Evolutionary conservation across 2,797 vertebrate genomes (phyloP).

Genomic region (Anguilla obscura): DNA sequence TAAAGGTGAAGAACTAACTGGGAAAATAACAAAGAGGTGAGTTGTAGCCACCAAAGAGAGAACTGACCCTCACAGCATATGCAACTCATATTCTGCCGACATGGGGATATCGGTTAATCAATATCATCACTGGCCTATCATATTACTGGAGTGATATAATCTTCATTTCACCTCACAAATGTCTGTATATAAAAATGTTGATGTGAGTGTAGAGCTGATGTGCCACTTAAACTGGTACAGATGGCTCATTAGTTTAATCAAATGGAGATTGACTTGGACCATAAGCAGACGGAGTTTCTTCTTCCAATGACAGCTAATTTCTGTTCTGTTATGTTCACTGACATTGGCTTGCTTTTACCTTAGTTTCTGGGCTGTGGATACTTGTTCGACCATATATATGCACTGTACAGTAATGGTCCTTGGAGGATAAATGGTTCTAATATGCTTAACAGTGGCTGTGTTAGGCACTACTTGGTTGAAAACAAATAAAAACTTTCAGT

Average conservation of each 20-base stretch:
- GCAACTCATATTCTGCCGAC: neutral
- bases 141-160: constrained; percentile 10
- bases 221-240: constrained; percentile 38
- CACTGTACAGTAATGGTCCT: neutral
- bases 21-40: neutral
- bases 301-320: constrained; percentile 31
- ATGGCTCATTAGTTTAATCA: constrained; percentile 49
- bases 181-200: constrained; percentile 24
- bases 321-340: constrained; percentile 11
- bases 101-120: neutral
- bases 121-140: neutral
- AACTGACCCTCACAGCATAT: neutral
- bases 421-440: neutral
- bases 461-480: neutral
- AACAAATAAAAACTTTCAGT: neutral
- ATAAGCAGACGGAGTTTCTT: constrained; percentile 25
- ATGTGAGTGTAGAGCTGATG: constrained; percentile 31
- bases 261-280: constrained; percentile 35
- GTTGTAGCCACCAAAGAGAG: neutral
- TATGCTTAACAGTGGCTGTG: neutral
- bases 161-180: constrained; percentile 28
- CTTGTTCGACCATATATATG: neutral
- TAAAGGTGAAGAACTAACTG: neutral
- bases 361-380: neutral
- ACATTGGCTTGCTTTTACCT: neutral